Evolutionary conservation across 2,113 vertebrate genomes (phyloP).

Genomic region (Casuarius casuarius): DNA sequence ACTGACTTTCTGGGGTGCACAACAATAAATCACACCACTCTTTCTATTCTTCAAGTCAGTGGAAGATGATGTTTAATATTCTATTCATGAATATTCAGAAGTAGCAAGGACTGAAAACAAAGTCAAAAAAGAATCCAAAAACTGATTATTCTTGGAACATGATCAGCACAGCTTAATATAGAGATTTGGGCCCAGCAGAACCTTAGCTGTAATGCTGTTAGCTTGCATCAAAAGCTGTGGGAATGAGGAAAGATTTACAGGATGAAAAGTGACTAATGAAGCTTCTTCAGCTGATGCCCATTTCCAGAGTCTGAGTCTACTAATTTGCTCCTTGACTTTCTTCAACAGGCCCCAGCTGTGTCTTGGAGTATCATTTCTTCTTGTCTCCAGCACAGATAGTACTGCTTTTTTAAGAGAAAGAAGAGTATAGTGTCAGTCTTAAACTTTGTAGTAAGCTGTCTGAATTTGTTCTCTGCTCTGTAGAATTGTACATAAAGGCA

Average conservation of each 20-base stretch:
- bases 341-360: neutral
- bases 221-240: neutral
- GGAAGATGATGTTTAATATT: neutral
- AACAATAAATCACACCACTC: neutral
- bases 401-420: neutral
- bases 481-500: neutral
- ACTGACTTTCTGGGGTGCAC: neutral
- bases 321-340: neutral
- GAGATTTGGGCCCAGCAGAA: neutral
- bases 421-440: neutral
- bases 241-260: neutral
- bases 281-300: neutral
- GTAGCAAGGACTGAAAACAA: neutral
- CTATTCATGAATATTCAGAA: neutral
- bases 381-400: rapidly evolving
- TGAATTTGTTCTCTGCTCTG: neutral
- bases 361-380: neutral
- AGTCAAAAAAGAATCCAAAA: neutral
- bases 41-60: neutral
- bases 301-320: neutral
- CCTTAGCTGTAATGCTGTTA: neutral
- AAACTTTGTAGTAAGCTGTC: neutral
- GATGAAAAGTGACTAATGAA: neutral
- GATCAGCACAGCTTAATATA: neutral
- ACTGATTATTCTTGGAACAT: neutral